Percentiles rank a stretch among this genome's conserved stretches.
These are phyloP conservation scores for Mesitornis unicolor DNA, from an alignment of 2,113 vertebrate species.

Conservation along the genomic window DNA sequence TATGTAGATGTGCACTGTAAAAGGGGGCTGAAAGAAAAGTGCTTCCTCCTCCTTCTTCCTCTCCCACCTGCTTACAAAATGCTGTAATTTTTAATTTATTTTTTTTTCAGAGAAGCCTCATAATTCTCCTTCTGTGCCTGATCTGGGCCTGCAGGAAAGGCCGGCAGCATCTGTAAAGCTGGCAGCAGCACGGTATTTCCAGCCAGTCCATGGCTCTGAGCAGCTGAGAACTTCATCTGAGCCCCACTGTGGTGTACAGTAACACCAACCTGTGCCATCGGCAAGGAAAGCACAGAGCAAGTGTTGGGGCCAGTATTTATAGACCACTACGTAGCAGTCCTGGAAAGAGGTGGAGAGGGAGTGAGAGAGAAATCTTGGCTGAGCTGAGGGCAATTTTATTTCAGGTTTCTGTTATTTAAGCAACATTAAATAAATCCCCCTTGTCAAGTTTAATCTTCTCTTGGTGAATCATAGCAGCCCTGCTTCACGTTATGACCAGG, in stretches of 20 bases:
- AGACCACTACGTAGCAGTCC: conserved; percentile 61
- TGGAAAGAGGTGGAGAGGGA: conserved; percentile 15
- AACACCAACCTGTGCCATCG: conserved; percentile 72
- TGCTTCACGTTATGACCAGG: conserved; percentile 15
- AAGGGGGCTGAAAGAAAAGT: background rate
- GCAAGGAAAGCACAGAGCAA: conserved; percentile 65
- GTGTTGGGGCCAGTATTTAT: conserved; percentile 79
- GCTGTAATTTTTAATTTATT: background rate
- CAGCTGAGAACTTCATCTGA: conserved; percentile 75
- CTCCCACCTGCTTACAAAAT: conserved; percentile 41
- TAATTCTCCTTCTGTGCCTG: conserved; percentile 61
- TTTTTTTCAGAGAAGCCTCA: background rate
- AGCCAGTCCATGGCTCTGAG: conserved; percentile 72
- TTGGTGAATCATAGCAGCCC: conserved; percentile 11
- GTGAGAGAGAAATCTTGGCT: background rate
- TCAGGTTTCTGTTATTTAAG: conserved; percentile 36
- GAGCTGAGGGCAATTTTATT: background rate
- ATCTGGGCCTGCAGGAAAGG: conserved; percentile 58
- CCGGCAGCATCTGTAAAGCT: conserved; percentile 70
- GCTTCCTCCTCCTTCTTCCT: background rate
- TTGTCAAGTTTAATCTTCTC: conserved; percentile 46
- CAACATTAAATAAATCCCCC: background rate
- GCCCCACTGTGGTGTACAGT: conserved; percentile 68
- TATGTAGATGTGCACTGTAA: background rate
- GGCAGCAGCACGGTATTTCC: conserved; percentile 74